phyloP scores from a whole-genome alignment of 2,797 vertebrate genomes.

The Cyprinella venusta region DNA sequence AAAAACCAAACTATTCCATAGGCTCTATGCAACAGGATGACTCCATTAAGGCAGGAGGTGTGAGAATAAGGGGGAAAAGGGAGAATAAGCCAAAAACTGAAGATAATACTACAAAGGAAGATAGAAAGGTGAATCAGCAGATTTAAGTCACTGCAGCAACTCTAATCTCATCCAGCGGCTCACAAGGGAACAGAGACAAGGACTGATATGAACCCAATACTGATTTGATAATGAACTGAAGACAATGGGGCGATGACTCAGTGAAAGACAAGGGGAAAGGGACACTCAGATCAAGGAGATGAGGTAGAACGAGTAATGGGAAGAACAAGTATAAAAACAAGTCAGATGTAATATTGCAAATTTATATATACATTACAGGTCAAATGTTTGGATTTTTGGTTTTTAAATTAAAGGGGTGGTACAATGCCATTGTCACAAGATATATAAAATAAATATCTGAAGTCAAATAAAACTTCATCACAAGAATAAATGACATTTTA shows the following conservation, averaged over 20 bases:
- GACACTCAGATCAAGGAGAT: background rate
- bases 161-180: slow-evolving; percentile 12
- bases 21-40: slow-evolving; percentile 15
- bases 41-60: slow-evolving; percentile 23
- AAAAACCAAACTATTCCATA: slow-evolving; percentile 2
- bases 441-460: too few relatives aligned
- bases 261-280: background rate
- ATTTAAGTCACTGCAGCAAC: background rate
- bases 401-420: too few relatives aligned
- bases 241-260: slow-evolving; percentile 19
- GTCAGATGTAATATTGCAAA: background rate
- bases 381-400: too few relatives aligned
- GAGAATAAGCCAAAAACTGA: background rate
- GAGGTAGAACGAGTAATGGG: slow-evolving; percentile 1
- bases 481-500: too few relatives aligned
- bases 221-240: background rate
- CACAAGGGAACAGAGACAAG: slow-evolving; percentile 22
- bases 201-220: slow-evolving; percentile 17
- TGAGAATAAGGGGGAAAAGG: background rate
- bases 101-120: slow-evolving; percentile 21
- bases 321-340: slow-evolving; percentile 6
- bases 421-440: too few relatives aligned
- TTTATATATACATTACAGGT: too few relatives aligned
- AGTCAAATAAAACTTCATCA: too few relatives aligned
- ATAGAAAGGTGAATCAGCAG: slow-evolving; percentile 14